Base-by-base conservation (phyloP, 1,140 invertebrate genomes). In the Zaprionus lachaisei region DNA sequence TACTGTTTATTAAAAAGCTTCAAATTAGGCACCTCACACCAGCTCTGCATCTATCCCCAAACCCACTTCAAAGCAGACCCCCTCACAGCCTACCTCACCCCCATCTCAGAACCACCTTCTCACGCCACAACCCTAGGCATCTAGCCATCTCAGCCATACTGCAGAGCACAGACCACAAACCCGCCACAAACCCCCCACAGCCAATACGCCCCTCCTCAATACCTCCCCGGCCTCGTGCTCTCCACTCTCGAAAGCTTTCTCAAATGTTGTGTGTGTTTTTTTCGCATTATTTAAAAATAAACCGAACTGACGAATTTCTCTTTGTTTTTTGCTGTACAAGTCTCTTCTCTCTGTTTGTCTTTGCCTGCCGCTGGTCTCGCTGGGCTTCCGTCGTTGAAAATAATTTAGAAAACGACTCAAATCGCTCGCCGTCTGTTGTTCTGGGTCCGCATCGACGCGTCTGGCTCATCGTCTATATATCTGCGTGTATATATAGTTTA, bases 351-450 rank as follows among this genome's bases (percentile, higher is more conserved):
- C 55, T 37, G 41, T 44, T 7, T n/a, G 17, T 37, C 61, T 55
- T 49, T 67, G 58, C 74, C 44, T 61, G 20, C 62, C 37, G 70
- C 65, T 61, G 47, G 65, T 47, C 2, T 17, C 41, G 34, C 72
- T 72, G 67, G 74, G 61, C 41, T 57, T 58, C 38, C 77, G 24
- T 28, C 62, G 74, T 89, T 69, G 84, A 84, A 87, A 87, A 72
- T 90, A 89, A 81, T 90, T 90, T 72, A 85, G 85, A 90, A 89
- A 85, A 85, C 84, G 76, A 81, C 81, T 89, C 85, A 77, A 90
- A 89, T 89, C 84, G 84, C 81, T 84, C 77, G 68, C 64, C 44
- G 77, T 79, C 72, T 79, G 79, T 70, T 75, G 71, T 74, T 66
- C 24, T 71, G 57, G 79, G 80, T 87, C 77, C 80, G 74, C 68